Base-by-base conservation (phyloP, 2,888 invertebrate genomes). In the Boloria euphrosyne region DNA sequence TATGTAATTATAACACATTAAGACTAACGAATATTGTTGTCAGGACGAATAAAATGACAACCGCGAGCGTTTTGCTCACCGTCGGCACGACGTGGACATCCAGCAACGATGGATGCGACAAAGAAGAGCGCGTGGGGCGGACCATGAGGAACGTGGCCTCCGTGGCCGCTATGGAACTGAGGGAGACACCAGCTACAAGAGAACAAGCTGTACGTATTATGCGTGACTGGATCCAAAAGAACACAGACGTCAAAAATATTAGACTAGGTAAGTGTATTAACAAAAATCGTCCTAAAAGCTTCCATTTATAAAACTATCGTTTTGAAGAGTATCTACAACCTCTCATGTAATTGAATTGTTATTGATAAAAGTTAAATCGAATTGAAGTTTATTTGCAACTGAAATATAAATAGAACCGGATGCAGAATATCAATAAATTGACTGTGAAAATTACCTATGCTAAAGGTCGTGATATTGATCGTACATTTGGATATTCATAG, bases 161-260 rank as follows among this genome's bases (percentile, higher is more conserved):
- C 71, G 84, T 94, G 0, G 95, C 96, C 0, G 93, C 93, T 58
- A 90, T 89, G 57, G 96, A 96, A 77, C 85, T 96, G n/a, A 88
- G 95, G 14, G 96, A 96, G 80, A 95, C 95, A 54, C 93, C 95
- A 14, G 83, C 88, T 13, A 93, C 93, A 0, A 91, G 94, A 59
- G 93, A 94, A 43, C 95, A 96, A 77, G 94, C 94, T 2, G 81
- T 96, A 58, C 81, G 87, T 13, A 94, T 95, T 76, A 87, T 96
- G 80, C 89, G 94, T 54, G 94, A 95, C 22, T 96, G 96, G 96
- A 94, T 96, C 69, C 83, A 89, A 50, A 94, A 95, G 79, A 96
- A 96, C 78, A 86, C 86, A 27, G 96, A 96, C 77, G 93, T 96
- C 68, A 92, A 91, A 78, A 94, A 96, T 80, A 93, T 95, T 65